These are phyloP conservation scores for Drosophila borborema DNA, from an alignment of 2,888 invertebrate genomes.

Conservation along the genomic window DNA sequence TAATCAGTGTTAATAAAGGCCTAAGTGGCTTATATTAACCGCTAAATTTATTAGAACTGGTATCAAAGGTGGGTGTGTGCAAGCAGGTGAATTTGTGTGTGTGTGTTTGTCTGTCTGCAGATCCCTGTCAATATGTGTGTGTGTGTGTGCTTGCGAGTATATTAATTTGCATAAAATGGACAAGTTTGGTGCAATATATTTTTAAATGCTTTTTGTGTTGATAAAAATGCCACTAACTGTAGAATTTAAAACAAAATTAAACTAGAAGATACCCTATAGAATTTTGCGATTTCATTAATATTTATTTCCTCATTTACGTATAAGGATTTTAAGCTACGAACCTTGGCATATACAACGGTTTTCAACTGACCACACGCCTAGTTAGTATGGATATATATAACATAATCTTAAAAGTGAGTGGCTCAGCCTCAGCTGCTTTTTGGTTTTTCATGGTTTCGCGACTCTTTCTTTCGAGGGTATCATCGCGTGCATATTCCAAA, in stretches of 20 bases:
- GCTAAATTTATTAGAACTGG: conserved; percentile 8
- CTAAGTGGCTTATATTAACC: conserved; percentile 15
- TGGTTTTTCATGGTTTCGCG: too few relatives aligned
- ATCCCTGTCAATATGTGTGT: neutral
- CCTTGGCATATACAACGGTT: too few relatives aligned
- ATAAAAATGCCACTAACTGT: neutral
- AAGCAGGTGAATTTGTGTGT: neutral
- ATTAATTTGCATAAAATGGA: neutral
- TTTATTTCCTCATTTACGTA: too few relatives aligned
- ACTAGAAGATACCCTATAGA: neutral
- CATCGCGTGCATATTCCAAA: neutral
- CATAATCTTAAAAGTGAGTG: too few relatives aligned
- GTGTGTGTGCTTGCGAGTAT: neutral
- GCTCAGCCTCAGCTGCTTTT: too few relatives aligned
- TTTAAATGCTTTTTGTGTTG: neutral
- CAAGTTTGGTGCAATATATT: neutral
- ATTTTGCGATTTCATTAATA: too few relatives aligned
- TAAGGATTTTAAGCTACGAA: too few relatives aligned
- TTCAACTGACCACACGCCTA: too few relatives aligned
- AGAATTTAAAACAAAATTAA: too few relatives aligned
- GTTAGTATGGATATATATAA: too few relatives aligned
- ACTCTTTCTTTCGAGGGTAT: neutral
- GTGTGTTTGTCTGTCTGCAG: neutral
- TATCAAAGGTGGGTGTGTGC: neutral
- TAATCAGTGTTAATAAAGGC: neutral